phyloP scores from a whole-genome alignment of 2,888 invertebrate species.

The Schizotus pectinicornis region DNA sequence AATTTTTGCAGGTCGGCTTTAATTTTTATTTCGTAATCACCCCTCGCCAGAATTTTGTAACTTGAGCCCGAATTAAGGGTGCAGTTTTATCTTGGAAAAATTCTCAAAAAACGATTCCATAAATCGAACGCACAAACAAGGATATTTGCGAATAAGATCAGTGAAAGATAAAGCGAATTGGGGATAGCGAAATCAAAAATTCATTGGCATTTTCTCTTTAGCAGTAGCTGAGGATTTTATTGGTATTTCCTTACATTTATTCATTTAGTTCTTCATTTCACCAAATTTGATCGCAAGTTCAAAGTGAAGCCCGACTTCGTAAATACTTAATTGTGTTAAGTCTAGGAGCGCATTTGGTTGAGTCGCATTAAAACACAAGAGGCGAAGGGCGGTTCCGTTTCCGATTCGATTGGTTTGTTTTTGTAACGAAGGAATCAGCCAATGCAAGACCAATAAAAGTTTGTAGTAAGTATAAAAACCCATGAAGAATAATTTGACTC shows the following conservation, averaged over 20 bases:
- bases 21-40: conserved; percentile 1
- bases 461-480: conserved; percentile 34
- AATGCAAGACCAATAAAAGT: conserved; percentile 14
- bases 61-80: too few relatives aligned
- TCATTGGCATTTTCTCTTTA: conserved; percentile 21
- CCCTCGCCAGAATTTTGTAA: not conserved
- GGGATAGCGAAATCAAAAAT: conserved; percentile 24
- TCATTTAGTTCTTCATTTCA: not conserved
- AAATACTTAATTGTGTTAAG: too few relatives aligned
- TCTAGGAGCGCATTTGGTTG: too few relatives aligned
- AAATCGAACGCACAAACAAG: conserved; percentile 23
- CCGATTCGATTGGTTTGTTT: not conserved
- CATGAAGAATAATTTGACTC: conserved; percentile 29
- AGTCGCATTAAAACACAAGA: too few relatives aligned
- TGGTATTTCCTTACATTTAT: not conserved
- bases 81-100: conserved; percentile 1
- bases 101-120: conserved; percentile 16
- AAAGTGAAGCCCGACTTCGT: too few relatives aligned
- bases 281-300: too few relatives aligned
- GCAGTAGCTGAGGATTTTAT: conserved; percentile 4
- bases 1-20: not conserved
- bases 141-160: conserved; percentile 22
- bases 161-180: conserved; percentile 24
- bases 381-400: too few relatives aligned
- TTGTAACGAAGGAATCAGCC: too few relatives aligned